Conservation (phyloP, 2,888 invertebrate species). For the Lepidocyrtoides sp. region DNA sequence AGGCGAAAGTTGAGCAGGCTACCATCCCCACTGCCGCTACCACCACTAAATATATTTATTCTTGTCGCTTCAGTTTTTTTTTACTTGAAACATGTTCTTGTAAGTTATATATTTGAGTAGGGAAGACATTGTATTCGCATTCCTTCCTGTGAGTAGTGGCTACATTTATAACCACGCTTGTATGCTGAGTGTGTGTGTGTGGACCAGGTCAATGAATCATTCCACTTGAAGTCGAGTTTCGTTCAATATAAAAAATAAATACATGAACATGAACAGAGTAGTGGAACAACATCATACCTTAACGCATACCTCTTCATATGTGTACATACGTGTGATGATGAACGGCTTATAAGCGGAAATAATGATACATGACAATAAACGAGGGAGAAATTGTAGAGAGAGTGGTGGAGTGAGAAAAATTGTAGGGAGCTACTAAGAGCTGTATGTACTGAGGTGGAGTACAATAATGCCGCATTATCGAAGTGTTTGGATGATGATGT, state of each 20-base stretch:
- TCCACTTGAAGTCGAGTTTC: conserved; percentile 73
- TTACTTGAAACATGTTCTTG: not conserved
- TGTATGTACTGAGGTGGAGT: conserved; percentile 17
- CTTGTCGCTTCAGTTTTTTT: conserved; percentile 59
- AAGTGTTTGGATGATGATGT: conserved; percentile 3
- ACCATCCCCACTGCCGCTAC: not conserved
- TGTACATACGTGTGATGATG: conserved; percentile 18
- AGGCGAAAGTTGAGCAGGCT: not conserved
- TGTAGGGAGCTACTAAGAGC: conserved; percentile 27
- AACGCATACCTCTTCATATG: not conserved
- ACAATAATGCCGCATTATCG: conserved; percentile 3
- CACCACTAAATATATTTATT: conserved; percentile 64
- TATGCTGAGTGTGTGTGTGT: conserved; percentile 16
- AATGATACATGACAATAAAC: conserved; percentile 46
- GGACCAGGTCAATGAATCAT: conserved; percentile 75
- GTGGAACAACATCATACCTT: not conserved
- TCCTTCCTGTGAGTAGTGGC: not conserved
- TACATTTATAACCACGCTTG: conserved; percentile 45
- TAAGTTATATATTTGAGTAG: not conserved
- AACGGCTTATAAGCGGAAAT: conserved; percentile 44
- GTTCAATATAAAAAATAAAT: not conserved
- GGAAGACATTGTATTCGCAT: not conserved
- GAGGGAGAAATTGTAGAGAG: conserved; percentile 14
- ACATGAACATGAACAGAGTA: not conserved
- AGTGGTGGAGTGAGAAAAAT: conserved; percentile 24